Evolutionary conservation across 2,888 invertebrate genomes (phyloP).

Genomic region (Lottia scabra): DNA sequence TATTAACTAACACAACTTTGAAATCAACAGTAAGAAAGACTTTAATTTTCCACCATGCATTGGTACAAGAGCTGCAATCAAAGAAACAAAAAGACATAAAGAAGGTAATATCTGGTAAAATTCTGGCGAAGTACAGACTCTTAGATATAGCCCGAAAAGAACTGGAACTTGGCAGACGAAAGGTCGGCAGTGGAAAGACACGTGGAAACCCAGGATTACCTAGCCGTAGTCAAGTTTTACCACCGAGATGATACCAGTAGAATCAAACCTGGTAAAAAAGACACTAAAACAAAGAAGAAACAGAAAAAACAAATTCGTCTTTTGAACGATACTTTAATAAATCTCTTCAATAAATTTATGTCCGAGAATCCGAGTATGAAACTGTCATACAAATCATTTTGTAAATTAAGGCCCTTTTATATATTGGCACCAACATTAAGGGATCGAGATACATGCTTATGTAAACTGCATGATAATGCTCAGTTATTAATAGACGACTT

Average conservation of each 20-base stretch:
- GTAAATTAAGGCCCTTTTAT: constrained; percentile 36
- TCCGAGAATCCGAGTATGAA: constrained; percentile 12
- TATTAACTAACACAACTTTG: neutral
- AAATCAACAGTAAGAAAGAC: neutral
- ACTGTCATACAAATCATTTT: constrained; percentile 38
- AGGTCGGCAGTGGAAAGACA: neutral
- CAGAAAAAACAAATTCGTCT: constrained; percentile 33
- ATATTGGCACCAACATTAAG: constrained; percentile 23
- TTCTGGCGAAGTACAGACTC: neutral
- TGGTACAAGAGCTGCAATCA: neutral
- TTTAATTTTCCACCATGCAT: neutral
- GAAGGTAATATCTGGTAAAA: neutral
- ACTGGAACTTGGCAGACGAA: neutral
- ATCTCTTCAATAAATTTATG: constrained; percentile 31
- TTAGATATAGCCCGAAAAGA: neutral
- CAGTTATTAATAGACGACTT: constrained; percentile 24
- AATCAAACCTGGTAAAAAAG: constrained; percentile 31
- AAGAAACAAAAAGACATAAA: neutral
- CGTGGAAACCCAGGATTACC: neutral
- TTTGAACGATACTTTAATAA: constrained; percentile 27
- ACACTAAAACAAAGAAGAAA: constrained; percentile 24
- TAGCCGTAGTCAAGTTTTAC: neutral
- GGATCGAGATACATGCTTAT: constrained; percentile 38
- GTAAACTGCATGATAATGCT: constrained; percentile 31
- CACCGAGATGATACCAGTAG: constrained; percentile 33